phyloP scores from a whole-genome alignment of 2,113 vertebrate genomes.

The Orthonyx spaldingii region DNA sequence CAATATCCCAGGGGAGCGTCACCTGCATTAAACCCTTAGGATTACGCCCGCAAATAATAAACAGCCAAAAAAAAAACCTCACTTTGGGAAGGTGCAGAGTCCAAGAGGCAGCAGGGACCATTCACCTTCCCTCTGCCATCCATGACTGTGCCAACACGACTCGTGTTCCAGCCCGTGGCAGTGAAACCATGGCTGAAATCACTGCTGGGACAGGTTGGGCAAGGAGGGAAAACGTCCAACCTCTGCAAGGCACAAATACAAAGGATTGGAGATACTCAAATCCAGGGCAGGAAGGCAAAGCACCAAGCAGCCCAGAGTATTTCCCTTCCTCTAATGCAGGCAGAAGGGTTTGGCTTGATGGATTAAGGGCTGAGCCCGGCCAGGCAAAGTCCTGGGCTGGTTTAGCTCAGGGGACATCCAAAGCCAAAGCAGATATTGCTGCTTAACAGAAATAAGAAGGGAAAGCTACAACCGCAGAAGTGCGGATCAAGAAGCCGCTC shows the following conservation, averaged over 20 bases:
- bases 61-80: background rate
- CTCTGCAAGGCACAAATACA: background rate
- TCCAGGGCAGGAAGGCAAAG: background rate
- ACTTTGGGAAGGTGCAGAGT: background rate
- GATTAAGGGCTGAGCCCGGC: constrained; percentile 3
- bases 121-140: background rate
- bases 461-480: background rate
- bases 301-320: background rate
- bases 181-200: background rate
- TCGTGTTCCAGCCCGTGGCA: background rate
- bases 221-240: background rate
- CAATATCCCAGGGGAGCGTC: background rate
- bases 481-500: background rate
- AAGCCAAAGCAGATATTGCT: constrained; percentile 20
- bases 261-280: background rate
- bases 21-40: background rate
- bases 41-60: background rate
- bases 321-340: background rate
- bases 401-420: background rate
- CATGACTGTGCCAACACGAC: background rate
- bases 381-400: background rate
- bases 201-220: background rate
- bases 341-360: background rate
- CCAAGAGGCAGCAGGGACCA: background rate
- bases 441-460: background rate